Conservation (phyloP, 2,888 invertebrate genomes). For the Caenorhabditis becei region DNA sequence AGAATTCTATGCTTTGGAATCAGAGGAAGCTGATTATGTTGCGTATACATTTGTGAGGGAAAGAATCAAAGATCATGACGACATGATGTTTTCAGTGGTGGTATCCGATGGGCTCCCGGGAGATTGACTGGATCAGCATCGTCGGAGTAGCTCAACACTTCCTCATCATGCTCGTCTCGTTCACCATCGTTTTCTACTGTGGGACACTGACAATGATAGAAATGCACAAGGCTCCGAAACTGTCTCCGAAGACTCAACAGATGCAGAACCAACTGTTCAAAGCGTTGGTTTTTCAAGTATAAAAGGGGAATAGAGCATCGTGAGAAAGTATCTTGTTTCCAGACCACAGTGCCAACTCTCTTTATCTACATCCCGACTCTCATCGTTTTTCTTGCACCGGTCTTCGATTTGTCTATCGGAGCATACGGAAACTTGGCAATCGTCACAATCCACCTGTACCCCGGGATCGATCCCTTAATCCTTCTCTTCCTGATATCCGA, state of each 20-base stretch:
- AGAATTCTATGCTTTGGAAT: conserved; percentile 14
- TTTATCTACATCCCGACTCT: conserved; percentile 52
- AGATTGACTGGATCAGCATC: neutral
- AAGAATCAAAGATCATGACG: neutral
- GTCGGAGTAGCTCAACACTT: conserved; percentile 26
- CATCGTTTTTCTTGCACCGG: conserved; percentile 36
- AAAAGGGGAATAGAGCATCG: neutral
- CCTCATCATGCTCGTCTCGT: conserved; percentile 27
- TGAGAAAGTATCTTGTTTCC: neutral
- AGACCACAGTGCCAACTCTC: conserved; percentile 38
- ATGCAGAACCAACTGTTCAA: conserved; percentile 45
- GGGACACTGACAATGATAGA: conserved; percentile 13
- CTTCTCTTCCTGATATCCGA: conserved; percentile 27
- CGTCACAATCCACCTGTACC: conserved; percentile 25
- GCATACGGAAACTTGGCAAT: conserved; percentile 35
- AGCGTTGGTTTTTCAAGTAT: conserved; percentile 41
- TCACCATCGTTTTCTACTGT: conserved; percentile 30
- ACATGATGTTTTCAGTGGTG: conserved; percentile 7
- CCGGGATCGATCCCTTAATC: conserved; percentile 40
- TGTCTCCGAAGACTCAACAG: conserved; percentile 11
- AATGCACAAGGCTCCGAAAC: neutral
- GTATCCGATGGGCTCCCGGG: conserved; percentile 7
- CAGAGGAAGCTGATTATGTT: conserved; percentile 8
- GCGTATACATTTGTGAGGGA: conserved; percentile 25
- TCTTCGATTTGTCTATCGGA: conserved; percentile 19